These are phyloP conservation scores for Dolichomitus sp. DNA, from an alignment of 2,888 invertebrate genomes.

Conservation along the genomic window DNA sequence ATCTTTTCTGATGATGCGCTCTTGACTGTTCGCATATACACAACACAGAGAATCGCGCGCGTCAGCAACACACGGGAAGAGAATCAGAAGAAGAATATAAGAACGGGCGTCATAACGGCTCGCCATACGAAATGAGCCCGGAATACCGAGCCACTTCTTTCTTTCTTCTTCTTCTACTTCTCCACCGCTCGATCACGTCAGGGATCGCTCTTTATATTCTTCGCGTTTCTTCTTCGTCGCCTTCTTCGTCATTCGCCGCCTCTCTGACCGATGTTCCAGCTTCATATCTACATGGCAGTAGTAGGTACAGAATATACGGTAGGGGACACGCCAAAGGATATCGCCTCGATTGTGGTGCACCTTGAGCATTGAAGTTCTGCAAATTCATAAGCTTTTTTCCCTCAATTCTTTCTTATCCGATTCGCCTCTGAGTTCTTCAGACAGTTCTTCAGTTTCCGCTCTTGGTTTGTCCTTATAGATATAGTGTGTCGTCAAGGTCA, in stretches of 20 bases:
- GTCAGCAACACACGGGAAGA: slow-evolving; percentile 35
- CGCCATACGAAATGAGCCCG: slow-evolving; percentile 67
- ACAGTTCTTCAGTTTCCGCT: slow-evolving; percentile 46
- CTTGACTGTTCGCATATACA: slow-evolving; percentile 16
- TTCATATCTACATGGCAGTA: slow-evolving; percentile 58
- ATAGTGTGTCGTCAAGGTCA: slow-evolving; percentile 31
- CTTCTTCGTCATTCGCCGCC: slow-evolving; percentile 72
- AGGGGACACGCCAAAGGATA: slow-evolving; percentile 29
- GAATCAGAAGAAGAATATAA: slow-evolving; percentile 60
- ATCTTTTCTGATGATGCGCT: slow-evolving; percentile 48
- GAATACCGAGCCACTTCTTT: slow-evolving; percentile 64
- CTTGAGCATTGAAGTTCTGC: slow-evolving; percentile 46
- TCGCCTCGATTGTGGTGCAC: slow-evolving; percentile 14
- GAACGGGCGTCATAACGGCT: slow-evolving; percentile 72
- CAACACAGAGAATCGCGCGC: not conserved
- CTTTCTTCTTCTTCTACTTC: slow-evolving; percentile 19
- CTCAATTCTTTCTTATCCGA: slow-evolving; percentile 19
- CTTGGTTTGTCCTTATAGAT: slow-evolving; percentile 40
- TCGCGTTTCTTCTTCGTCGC: slow-evolving; percentile 70
- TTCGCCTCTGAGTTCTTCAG: slow-evolving; percentile 36
- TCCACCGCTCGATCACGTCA: slow-evolving; percentile 47
- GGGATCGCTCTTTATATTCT: slow-evolving; percentile 54
- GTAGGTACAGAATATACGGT: slow-evolving; percentile 9
- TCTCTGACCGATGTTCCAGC: slow-evolving; percentile 60
- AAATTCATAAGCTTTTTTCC: slow-evolving; percentile 63